A percentile compares a stretch with the other conserved stretches of the same genome.
phyloP scores from a whole-genome alignment of 2,888 invertebrate species.

The Cheilosia variabilis region DNA sequence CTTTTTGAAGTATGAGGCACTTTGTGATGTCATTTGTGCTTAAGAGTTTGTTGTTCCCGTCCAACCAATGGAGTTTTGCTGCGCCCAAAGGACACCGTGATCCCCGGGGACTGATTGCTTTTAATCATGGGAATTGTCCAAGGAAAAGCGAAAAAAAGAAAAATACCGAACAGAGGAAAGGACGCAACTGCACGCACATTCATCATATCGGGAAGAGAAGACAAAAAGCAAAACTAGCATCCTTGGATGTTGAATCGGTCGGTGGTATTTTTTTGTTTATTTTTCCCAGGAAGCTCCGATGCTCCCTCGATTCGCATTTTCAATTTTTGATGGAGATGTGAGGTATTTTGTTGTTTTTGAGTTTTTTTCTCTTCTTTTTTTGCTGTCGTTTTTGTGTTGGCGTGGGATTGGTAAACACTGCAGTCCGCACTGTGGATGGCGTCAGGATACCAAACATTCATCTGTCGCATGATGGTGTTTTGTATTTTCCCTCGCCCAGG shows the following conservation, averaged over 20 bases:
- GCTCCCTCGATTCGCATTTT: slow-evolving; percentile 52
- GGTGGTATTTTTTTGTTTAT: slow-evolving; percentile 56
- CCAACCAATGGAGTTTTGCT: slow-evolving; percentile 2
- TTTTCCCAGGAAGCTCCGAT: slow-evolving; percentile 69
- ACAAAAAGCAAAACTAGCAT: slow-evolving; percentile 23
- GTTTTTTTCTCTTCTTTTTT: background rate
- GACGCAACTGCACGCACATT: slow-evolving; percentile 63
- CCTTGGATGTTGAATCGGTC: slow-evolving; percentile 51
- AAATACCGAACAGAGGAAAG: slow-evolving; percentile 7
- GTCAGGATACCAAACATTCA: slow-evolving; percentile 63
- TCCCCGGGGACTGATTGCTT: slow-evolving; percentile 65
- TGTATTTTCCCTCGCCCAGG: slow-evolving; percentile 14
- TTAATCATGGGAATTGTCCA: slow-evolving; percentile 69
- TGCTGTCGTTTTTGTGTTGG: slow-evolving; percentile 38
- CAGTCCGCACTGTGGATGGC: slow-evolving; percentile 29
- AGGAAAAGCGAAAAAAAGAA: slow-evolving; percentile 9
- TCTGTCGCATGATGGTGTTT: slow-evolving; percentile 22
- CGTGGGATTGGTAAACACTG: slow-evolving; percentile 73
- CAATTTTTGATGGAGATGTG: slow-evolving; percentile 67
- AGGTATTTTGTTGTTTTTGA: slow-evolving; percentile 57
- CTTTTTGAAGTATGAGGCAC: slow-evolving; percentile 4
- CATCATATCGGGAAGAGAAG: slow-evolving; percentile 36
- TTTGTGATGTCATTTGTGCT: slow-evolving; percentile 41
- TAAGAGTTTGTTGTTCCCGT: slow-evolving; percentile 28
- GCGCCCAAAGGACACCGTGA: slow-evolving; percentile 12